Conservation (phyloP, 1,140 invertebrate genomes). For the Brachionus calyciflorus region DNA sequence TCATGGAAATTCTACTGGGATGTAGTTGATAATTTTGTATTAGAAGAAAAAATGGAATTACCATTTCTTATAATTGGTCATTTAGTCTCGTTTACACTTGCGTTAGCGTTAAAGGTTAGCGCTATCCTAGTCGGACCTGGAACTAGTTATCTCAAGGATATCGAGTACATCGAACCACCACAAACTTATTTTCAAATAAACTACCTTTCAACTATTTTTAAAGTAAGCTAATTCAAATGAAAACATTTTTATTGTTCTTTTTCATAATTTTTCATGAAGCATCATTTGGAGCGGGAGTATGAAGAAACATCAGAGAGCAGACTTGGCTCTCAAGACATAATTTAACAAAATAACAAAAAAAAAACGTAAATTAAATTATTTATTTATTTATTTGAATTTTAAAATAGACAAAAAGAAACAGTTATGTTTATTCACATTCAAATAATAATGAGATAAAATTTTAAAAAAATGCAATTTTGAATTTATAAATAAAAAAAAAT, state of each 20-base stretch:
- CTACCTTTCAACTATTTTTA: constrained; percentile 33
- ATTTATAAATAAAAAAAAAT: too few relatives aligned
- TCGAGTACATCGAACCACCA: background rate
- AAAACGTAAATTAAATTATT: too few relatives aligned
- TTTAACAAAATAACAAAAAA: constrained; percentile 9
- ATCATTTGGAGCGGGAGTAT: constrained; percentile 18
- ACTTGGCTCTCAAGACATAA: constrained; percentile 36
- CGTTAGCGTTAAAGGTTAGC: constrained; percentile 8
- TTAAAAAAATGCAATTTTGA: too few relatives aligned
- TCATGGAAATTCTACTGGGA: constrained; percentile 44
- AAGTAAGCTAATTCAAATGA: constrained; percentile 6
- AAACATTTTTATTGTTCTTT: background rate
- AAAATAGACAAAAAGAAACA: too few relatives aligned
- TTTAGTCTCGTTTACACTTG: background rate
- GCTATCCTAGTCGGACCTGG: constrained; percentile 43
- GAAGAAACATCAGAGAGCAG: constrained; percentile 14
- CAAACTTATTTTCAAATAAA: constrained; percentile 44
- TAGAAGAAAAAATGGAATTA: constrained; percentile 11
- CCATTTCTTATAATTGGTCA: background rate
- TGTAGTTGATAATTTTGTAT: background rate
- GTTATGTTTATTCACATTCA: too few relatives aligned
- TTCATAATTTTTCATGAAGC: background rate
- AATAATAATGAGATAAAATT: too few relatives aligned
- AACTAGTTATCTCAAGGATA: constrained; percentile 35
- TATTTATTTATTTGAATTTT: too few relatives aligned